Evolutionary conservation across 2,113 vertebrate genomes (phyloP).

Genomic region (Thinocorus orbignyianus): DNA sequence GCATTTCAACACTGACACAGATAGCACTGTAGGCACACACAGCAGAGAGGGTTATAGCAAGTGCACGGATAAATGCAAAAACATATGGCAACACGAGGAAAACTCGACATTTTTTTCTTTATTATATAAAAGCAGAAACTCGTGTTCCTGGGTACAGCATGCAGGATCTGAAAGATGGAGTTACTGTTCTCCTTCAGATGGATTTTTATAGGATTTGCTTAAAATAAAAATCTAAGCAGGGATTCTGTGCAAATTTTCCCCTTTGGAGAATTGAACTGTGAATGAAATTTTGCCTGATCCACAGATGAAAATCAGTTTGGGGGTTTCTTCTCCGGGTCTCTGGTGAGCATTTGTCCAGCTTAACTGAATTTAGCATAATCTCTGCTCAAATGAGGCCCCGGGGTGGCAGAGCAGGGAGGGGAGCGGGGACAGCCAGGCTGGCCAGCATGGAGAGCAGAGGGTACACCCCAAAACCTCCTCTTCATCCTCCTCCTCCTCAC

Average conservation of each 20-base stretch:
- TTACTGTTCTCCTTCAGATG: conserved; percentile 33
- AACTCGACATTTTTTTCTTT: conserved; percentile 49
- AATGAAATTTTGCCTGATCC: conserved; percentile 15
- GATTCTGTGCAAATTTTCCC: conserved; percentile 31
- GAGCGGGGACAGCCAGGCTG: not conserved
- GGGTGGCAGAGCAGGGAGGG: not conserved
- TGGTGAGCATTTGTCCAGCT: not conserved
- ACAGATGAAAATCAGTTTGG: conserved; percentile 14
- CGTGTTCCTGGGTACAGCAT: not conserved
- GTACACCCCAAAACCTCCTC: not conserved
- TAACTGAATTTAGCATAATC: not conserved
- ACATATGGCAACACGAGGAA: conserved; percentile 65
- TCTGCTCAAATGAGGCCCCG: not conserved
- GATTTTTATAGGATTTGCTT: conserved; percentile 50
- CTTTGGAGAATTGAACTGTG: not conserved
- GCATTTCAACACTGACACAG: conserved; percentile 40
- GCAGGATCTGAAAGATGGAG: conserved; percentile 46
- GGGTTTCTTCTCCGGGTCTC: not conserved
- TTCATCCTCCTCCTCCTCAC: not conserved
- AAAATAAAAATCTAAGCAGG: conserved; percentile 47
- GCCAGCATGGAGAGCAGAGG: not conserved
- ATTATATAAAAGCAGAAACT: conserved; percentile 55
- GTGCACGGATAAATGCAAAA: conserved; percentile 58
- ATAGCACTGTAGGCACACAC: conserved; percentile 62
- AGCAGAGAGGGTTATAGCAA: conserved; percentile 52